Evolutionary conservation across 2,113 vertebrate species (phyloP).

Genomic region (Noctilio leporinus): DNA sequence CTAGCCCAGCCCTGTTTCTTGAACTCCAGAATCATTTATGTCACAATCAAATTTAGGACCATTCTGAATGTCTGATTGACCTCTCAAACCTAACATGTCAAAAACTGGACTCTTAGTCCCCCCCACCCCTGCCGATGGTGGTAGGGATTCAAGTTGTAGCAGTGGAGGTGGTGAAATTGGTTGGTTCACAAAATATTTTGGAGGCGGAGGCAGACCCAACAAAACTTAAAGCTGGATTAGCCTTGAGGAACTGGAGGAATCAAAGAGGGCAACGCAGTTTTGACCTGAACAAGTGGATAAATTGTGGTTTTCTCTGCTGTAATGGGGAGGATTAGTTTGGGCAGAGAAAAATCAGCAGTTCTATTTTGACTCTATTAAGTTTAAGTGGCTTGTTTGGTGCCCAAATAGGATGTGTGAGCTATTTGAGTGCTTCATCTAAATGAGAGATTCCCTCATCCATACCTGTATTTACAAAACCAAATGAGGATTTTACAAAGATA

Average conservation of each 20-base stretch:
- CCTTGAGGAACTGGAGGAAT: background rate
- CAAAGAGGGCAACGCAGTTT: background rate
- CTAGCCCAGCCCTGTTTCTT: background rate
- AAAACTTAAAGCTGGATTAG: background rate
- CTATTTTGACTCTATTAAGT: background rate
- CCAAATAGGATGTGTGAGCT: background rate
- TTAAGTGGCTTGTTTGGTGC: background rate
- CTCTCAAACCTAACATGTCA: background rate
- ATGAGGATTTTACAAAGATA: background rate
- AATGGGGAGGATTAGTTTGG: background rate
- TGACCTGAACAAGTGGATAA: background rate
- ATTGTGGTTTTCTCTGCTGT: background rate
- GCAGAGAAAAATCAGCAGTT: background rate
- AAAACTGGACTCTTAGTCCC: background rate
- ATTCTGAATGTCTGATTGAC: background rate
- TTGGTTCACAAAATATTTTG: background rate
- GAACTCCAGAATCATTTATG: background rate
- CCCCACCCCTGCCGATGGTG: background rate
- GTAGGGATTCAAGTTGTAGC: background rate
- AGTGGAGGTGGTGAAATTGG: background rate
- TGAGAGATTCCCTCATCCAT: background rate
- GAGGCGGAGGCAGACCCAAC: background rate
- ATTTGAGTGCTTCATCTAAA: background rate
- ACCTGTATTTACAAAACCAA: constrained; percentile 5
- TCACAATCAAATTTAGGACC: background rate